phyloP scores from a whole-genome alignment of 2,113 vertebrate genomes.

The Syngnathus floridae region DNA sequence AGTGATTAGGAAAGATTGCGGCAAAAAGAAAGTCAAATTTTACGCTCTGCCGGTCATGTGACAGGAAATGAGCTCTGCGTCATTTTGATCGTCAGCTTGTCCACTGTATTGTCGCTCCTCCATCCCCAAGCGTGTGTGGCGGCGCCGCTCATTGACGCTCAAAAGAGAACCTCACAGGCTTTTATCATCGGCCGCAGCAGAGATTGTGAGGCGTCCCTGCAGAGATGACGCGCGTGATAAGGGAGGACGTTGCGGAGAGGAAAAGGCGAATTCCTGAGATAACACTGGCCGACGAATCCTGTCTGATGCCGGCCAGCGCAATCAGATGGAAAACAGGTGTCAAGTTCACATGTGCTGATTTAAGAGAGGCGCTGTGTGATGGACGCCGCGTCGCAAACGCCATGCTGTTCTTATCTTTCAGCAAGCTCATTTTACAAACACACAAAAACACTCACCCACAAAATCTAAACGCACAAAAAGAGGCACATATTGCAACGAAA shows the following conservation, averaged over 20 bases:
- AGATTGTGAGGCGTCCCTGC: conserved; percentile 29
- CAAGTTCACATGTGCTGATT: conserved; percentile 24
- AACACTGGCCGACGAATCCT: conserved; percentile 60
- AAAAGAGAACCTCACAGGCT: conserved; percentile 17
- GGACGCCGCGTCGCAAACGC: conserved; percentile 28
- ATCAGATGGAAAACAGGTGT: conserved; percentile 47
- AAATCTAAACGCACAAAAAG: neutral
- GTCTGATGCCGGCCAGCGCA: conserved; percentile 54
- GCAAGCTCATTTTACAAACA: conserved; percentile 30
- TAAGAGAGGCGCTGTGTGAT: neutral
- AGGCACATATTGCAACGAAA: no score
- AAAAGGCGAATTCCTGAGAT: conserved; percentile 55
- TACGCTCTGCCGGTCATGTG: no score
- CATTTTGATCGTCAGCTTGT: no score
- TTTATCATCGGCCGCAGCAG: neutral
- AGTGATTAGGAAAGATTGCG: neutral
- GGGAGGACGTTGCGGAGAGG: conserved; percentile 34
- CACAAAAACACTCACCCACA: neutral
- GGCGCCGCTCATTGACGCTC: conserved; percentile 4
- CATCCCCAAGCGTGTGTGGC: no score
- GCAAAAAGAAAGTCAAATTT: neutral
- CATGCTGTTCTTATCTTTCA: conserved; percentile 35
- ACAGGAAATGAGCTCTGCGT: no score
- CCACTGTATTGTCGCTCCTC: no score
- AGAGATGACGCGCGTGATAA: conserved; percentile 43